Conservation (phyloP, 1,140 invertebrate species). For the Colletes gigas region DNA sequence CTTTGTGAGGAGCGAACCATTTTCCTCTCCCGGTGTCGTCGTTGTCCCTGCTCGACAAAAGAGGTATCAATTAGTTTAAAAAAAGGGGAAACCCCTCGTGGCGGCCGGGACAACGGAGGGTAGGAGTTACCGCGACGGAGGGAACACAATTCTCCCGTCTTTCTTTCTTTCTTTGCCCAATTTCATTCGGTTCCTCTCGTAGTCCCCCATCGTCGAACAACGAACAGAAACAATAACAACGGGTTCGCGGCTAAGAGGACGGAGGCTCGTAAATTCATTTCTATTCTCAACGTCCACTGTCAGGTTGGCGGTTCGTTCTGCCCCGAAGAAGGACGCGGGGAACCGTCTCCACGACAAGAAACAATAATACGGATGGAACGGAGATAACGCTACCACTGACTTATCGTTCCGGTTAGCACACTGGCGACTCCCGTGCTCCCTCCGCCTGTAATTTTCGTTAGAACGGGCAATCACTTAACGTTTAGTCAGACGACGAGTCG, state of each 20-base stretch:
- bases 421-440: slow-evolving; percentile 10
- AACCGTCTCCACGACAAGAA: neutral
- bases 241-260: neutral
- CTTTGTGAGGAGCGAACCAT: slow-evolving; percentile 40
- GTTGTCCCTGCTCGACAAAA: slow-evolving; percentile 48
- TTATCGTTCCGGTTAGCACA: slow-evolving; percentile 23
- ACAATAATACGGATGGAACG: slow-evolving; percentile 19
- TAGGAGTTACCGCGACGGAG: slow-evolving; percentile 7
- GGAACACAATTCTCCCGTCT: slow-evolving; percentile 8
- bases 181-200: neutral
- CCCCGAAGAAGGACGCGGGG: slow-evolving; percentile 2
- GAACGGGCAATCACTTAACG: slow-evolving; percentile 19
- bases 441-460: slow-evolving; percentile 23
- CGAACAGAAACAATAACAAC: slow-evolving; percentile 12
- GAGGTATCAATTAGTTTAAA: slow-evolving; percentile 58
- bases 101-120: slow-evolving; percentile 40
- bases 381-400: slow-evolving; percentile 24
- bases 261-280: slow-evolving; percentile 34
- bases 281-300: neutral
- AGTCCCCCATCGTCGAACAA: neutral
- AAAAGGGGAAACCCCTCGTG: slow-evolving; percentile 11
- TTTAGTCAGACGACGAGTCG: neutral
- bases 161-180: neutral
- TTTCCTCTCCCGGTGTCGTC: slow-evolving; percentile 1
- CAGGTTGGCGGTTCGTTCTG: too few relatives aligned